phyloP scores from a whole-genome alignment of 2,888 invertebrate species.

The Folsomia manolachei region DNA sequence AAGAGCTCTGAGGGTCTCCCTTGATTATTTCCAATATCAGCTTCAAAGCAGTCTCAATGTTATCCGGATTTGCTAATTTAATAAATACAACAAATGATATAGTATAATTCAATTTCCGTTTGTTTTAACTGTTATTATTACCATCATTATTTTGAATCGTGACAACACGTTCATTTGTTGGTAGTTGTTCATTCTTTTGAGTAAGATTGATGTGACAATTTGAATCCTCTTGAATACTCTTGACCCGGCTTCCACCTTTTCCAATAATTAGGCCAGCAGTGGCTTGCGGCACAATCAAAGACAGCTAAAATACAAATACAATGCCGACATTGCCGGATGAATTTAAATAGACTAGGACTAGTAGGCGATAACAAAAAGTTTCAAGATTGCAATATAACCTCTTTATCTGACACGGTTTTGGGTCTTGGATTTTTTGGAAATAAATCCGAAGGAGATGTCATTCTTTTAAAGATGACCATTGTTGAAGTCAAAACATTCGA shows the following conservation, averaged over 20 bases:
- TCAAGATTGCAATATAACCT: slow-evolving; percentile 28
- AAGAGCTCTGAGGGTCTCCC: slow-evolving; percentile 49
- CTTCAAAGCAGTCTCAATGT: slow-evolving; percentile 48
- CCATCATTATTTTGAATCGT: slow-evolving; percentile 51
- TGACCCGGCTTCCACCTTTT: slow-evolving; percentile 49
- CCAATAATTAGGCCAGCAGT: slow-evolving; percentile 50
- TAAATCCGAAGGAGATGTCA: slow-evolving; percentile 50
- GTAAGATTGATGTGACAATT: slow-evolving; percentile 50
- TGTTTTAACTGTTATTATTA: slow-evolving; percentile 21
- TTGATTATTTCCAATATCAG: slow-evolving; percentile 50
- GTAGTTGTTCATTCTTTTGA: slow-evolving; percentile 49
- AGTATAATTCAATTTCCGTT: background rate
- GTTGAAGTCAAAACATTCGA: slow-evolving; percentile 45
- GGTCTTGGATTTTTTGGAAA: slow-evolving; percentile 50
- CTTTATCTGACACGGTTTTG: slow-evolving; percentile 49
- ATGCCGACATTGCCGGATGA: too few relatives aligned
- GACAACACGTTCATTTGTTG: slow-evolving; percentile 49
- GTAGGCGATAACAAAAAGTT: too few relatives aligned
- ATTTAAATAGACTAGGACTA: too few relatives aligned
- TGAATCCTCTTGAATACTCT: slow-evolving; percentile 50
- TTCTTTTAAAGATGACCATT: slow-evolving; percentile 50
- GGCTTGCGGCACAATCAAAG: slow-evolving; percentile 50
- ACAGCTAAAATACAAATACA: too few relatives aligned
- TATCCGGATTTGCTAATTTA: slow-evolving; percentile 44
- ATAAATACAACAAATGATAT: slow-evolving; percentile 7